phyloP scores from a whole-genome alignment of 2,888 invertebrate species.

The Acleris laterana region DNA sequence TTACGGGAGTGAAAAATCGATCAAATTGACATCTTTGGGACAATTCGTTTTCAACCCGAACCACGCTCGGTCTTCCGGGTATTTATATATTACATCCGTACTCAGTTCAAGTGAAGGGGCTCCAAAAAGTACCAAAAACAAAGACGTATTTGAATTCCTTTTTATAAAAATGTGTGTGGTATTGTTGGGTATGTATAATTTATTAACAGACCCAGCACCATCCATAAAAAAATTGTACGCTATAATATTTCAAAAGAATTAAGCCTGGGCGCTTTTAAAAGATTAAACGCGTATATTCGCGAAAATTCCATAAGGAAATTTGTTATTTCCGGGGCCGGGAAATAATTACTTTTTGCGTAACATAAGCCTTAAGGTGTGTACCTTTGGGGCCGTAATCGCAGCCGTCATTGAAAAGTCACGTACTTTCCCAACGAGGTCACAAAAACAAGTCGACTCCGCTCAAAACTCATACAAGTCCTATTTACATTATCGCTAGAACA shows the following conservation, averaged over 20 bases:
- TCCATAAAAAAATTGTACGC: too few species aligned
- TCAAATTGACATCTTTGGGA: too few species aligned
- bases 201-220: too few species aligned
- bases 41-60: too few species aligned
- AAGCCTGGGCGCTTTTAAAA: background rate
- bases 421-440: background rate
- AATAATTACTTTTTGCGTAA: slow-evolving; percentile 5
- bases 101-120: too few species aligned
- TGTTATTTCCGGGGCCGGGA: slow-evolving; percentile 13
- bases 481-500: background rate
- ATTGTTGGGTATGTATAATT: too few species aligned
- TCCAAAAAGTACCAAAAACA: too few species aligned
- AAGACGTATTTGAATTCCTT: too few species aligned
- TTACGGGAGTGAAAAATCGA: too few species aligned
- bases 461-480: background rate
- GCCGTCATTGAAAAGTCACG: slow-evolving; percentile 17
- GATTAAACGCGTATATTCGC: background rate
- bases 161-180: too few species aligned
- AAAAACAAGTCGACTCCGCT: background rate
- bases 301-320: slow-evolving; percentile 1
- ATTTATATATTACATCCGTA: too few species aligned
- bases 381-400: slow-evolving; percentile 7
- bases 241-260: background rate
- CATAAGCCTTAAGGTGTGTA: slow-evolving; percentile 2
- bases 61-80: too few species aligned